Evolutionary conservation across 2,888 invertebrate species (phyloP).

Genomic region (Tenthredo distinguenda): DNA sequence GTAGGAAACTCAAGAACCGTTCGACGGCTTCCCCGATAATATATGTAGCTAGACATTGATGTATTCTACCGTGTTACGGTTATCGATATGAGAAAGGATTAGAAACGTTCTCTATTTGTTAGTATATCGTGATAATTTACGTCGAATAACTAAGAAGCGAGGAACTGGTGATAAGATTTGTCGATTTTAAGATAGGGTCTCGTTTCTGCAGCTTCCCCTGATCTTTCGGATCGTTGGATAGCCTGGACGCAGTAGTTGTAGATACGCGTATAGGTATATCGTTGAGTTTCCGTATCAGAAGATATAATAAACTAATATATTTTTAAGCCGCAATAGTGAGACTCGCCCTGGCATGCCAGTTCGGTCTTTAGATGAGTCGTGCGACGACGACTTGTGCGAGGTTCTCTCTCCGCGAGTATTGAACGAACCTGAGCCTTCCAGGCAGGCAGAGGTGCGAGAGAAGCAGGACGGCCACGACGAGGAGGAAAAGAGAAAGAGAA

Average conservation of each 20-base stretch:
- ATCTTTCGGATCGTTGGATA: not conserved
- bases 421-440: conserved; percentile 46
- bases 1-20: not conserved
- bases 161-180: not conserved
- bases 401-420: conserved; percentile 46
- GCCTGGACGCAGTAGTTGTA: not conserved
- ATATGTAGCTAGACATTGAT: not conserved
- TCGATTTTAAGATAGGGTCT: not conserved
- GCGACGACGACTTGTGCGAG: conserved; percentile 37
- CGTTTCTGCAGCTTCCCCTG: not conserved
- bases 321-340: not conserved
- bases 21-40: not conserved
- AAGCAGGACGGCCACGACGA: conserved; percentile 33
- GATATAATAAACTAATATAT: not conserved
- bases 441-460: conserved; percentile 44
- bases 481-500: conserved; percentile 22
- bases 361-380: conserved; percentile 16
- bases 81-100: not conserved
- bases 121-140: not conserved
- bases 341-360: not conserved
- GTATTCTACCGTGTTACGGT: not conserved
- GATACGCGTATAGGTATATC: not conserved
- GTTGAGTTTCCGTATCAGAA: not conserved
- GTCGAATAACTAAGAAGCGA: not conserved
- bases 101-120: no score